A percentile compares a stretch with the other conserved stretches of the same genome.
Conservation (phyloP, 2,797 vertebrate genomes). For the Cottoperca gobio region DNA sequence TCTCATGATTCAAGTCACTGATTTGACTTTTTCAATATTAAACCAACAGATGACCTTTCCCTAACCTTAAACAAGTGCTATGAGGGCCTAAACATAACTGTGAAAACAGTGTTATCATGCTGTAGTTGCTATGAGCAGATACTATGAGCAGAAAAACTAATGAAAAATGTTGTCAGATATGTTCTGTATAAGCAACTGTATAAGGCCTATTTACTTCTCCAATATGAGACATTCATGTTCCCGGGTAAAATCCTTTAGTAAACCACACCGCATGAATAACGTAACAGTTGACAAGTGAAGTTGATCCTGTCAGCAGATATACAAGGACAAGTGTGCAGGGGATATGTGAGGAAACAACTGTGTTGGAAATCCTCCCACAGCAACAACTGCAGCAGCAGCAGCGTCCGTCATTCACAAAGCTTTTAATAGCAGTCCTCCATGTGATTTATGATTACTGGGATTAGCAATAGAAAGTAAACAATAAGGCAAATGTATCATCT, state of each 20-base stretch:
- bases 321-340: neutral
- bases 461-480: slow-evolving; percentile 43
- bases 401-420: slow-evolving; percentile 28
- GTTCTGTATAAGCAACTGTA: neutral
- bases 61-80: neutral
- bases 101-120: neutral
- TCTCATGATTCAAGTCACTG: neutral
- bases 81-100: neutral
- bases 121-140: neutral
- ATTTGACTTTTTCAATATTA: neutral
- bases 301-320: slow-evolving; percentile 7
- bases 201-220: neutral
- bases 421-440: slow-evolving; percentile 46
- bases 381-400: slow-evolving; percentile 15
- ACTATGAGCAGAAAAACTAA: neutral
- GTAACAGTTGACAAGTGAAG: neutral
- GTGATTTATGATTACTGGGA: slow-evolving; percentile 23
- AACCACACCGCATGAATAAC: neutral
- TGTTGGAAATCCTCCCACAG: slow-evolving; percentile 16
- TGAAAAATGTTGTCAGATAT: neutral
- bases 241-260: neutral
- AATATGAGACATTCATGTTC: neutral
- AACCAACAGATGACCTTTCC: neutral
- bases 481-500: slow-evolving; percentile 32
- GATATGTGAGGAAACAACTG: slow-evolving; percentile 14